These are phyloP conservation scores for Eonycteris spelaea DNA, from an alignment of 2,113 vertebrate species.

Conservation along the genomic window DNA sequence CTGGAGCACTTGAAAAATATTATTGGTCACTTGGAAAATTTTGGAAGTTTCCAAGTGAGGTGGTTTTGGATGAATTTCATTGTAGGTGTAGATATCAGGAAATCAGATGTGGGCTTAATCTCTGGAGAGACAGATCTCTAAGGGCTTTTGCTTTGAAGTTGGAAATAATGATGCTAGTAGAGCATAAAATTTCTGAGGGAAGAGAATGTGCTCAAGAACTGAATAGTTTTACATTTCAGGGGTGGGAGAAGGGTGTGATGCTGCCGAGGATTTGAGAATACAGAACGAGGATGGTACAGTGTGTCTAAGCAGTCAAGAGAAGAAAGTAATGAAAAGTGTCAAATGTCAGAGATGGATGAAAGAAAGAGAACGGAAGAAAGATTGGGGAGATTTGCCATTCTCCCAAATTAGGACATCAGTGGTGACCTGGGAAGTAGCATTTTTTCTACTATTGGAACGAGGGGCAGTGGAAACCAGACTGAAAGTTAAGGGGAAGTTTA, in stretches of 20 bases:
- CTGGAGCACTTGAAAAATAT: neutral
- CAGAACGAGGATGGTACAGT: neutral
- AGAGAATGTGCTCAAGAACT: neutral
- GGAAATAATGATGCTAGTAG: neutral
- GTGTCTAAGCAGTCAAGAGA: neutral
- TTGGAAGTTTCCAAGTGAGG: neutral
- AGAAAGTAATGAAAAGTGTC: neutral
- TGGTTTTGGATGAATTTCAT: neutral
- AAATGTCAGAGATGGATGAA: neutral
- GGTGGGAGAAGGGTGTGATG: neutral
- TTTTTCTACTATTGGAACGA: neutral
- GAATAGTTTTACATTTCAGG: neutral
- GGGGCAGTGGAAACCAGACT: neutral
- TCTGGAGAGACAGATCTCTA: neutral
- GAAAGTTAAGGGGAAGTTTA: neutral
- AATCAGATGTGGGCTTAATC: neutral
- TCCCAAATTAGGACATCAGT: neutral
- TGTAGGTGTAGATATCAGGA: neutral
- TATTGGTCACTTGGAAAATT: neutral
- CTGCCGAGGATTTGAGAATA: neutral
- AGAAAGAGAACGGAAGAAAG: neutral
- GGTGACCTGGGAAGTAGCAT: neutral
- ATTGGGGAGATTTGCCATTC: neutral
- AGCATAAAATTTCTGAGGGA: neutral
- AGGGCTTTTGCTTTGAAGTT: neutral